A percentile compares a stretch with the other conserved stretches of the same genome.
Evolutionary conservation across 2,113 vertebrate species (phyloP).

Genomic region (Oreotrochilus melanogaster): DNA sequence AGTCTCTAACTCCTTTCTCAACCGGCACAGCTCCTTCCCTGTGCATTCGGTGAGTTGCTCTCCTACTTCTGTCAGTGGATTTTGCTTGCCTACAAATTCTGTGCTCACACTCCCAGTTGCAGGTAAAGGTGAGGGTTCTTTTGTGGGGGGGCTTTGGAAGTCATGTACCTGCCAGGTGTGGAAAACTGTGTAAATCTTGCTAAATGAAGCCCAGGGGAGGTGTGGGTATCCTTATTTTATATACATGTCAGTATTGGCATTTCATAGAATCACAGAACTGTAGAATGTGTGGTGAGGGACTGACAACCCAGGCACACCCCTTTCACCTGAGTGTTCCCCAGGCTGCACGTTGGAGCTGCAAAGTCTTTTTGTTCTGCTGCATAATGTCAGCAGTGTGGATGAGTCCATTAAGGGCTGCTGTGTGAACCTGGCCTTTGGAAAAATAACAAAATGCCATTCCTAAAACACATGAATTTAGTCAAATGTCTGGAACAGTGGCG

Average conservation of each 20-base stretch:
- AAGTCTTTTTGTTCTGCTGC: neutral
- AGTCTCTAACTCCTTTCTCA: conserved; percentile 99
- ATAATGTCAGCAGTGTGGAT: neutral
- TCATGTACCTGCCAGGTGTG: neutral
- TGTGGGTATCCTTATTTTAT: neutral
- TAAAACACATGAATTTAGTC: neutral
- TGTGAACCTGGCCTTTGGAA: neutral
- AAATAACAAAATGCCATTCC: neutral
- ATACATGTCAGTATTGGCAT: fast-evolving
- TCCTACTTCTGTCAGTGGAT: neutral
- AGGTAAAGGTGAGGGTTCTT: neutral
- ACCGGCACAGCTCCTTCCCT: conserved; percentile 91
- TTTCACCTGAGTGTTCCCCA: neutral
- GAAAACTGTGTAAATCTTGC: neutral
- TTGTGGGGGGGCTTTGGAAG: neutral
- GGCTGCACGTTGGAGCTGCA: neutral
- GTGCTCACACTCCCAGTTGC: neutral
- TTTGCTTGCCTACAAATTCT: neutral
- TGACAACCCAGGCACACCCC: neutral
- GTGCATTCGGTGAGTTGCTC: conserved; percentile 94
- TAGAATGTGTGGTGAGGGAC: fast-evolving
- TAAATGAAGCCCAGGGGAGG: neutral
- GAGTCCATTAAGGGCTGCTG: conserved; percentile 24
- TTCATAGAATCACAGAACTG: too few relatives aligned
- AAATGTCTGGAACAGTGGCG: neutral